Base-by-base conservation (phyloP, 2,888 invertebrate genomes). In the Griposia aprilina region DNA sequence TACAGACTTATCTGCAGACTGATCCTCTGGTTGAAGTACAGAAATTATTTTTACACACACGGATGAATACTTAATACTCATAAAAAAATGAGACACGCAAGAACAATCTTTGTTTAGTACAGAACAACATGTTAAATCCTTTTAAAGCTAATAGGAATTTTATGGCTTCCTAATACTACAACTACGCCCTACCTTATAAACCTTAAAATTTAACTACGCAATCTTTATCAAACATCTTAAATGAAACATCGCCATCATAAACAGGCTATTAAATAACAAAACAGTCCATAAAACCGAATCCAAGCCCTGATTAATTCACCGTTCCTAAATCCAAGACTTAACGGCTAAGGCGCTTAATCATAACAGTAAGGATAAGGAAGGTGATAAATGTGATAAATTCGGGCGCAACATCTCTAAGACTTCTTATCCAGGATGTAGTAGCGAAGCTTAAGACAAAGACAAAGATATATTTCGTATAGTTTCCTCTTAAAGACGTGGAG, bases 341-440 rank as follows among this genome's bases (percentile, higher is more conserved):
- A 85, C 82, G 69, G 82, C 66, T 79, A 74, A 80, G 67, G 74
- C 82, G 62, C 87, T 91, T 91, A 89, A 88, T 89, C 89, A 88
- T 87, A 86, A 85, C 81, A 66, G 62, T 62, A 11, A 63, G 77
- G 84, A 84, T 89, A 83, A 89, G 85, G 81, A 78, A 62, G 70
- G 74, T 80, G 81, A 89, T 90, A 85, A 90, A 89, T 86, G 81
- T 81, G 76, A 86, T 90, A 83, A 89, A 86, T 87, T 84, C 63
- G 26, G 67, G 78, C 82, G 60, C 75, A 82, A 76, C 55, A 79
- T 81, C 80, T 66, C 71, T 48, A 62, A 65, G 20, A n/a, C 70
- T 68, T 50, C 48, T 78, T 71, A 74, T 30, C 30, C 50, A 1
- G 17, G 30, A 59, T 57, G 5, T 72, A 62, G 60, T 72, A 15